Percentiles rank a stretch among this genome's conserved stretches.
Evolutionary conservation across 2,888 invertebrate species (phyloP).

Genomic region (Dugesia japonica): DNA sequence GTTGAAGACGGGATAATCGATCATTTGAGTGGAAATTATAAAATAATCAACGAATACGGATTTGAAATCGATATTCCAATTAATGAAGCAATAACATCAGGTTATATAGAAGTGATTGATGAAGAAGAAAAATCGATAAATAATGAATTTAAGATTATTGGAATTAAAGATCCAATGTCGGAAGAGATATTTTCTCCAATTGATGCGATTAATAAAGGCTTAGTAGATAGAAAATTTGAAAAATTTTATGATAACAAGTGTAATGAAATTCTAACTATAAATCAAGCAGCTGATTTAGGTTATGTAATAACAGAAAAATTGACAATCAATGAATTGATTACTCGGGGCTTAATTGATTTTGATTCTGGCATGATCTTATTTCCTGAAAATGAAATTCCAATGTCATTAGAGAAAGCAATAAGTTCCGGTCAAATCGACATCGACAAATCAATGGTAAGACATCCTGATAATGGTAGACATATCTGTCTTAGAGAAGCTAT

Average conservation of each 20-base stretch:
- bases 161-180: constrained; percentile 40
- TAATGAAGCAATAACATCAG: background rate
- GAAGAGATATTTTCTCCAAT: constrained; percentile 55
- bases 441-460: constrained; percentile 40
- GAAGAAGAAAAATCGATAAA: background rate
- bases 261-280: constrained; percentile 17
- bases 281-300: constrained; percentile 22
- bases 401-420: constrained; percentile 50
- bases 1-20: constrained; percentile 58
- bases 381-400: constrained; percentile 60
- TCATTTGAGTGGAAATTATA: constrained; percentile 36
- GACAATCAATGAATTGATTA: constrained; percentile 31
- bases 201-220: constrained; percentile 39
- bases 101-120: background rate
- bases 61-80: background rate
- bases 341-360: constrained; percentile 64
- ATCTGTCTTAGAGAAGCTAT: constrained; percentile 50
- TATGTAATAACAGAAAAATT: background rate
- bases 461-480: constrained; percentile 40
- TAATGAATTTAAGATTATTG: background rate
- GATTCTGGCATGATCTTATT: constrained; percentile 63
- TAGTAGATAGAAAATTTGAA: constrained; percentile 36
- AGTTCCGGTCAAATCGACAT: constrained; percentile 40
- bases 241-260: constrained; percentile 13
- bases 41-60: background rate